Conservation (phyloP, 2,888 invertebrate genomes). For the Timandra comae region DNA sequence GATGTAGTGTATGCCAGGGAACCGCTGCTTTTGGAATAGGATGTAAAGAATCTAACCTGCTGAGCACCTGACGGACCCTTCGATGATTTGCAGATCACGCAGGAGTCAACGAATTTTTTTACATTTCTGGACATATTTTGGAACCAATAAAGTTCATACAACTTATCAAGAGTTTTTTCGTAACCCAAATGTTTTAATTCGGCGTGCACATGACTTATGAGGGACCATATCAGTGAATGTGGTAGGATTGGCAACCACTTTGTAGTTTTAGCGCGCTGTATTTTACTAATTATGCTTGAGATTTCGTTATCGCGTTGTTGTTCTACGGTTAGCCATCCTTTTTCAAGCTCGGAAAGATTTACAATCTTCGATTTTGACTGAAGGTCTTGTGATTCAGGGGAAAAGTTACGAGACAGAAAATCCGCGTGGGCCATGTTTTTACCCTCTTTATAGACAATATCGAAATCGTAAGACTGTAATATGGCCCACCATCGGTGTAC, state of each 20-base stretch:
- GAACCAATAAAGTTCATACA: conserved; percentile 33
- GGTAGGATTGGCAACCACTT: conserved; percentile 24
- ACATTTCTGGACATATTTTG: conserved; percentile 27
- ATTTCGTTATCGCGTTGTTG: conserved; percentile 10
- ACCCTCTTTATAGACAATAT: conserved; percentile 17
- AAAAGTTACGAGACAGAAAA: conserved; percentile 7
- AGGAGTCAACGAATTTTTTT: conserved; percentile 31
- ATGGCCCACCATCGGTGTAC: conserved; percentile 19
- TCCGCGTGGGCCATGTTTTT: conserved; percentile 14
- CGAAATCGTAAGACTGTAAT: conserved; percentile 19
- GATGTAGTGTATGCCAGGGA: conserved; percentile 13
- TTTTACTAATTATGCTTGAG: not conserved
- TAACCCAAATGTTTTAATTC: conserved; percentile 23
- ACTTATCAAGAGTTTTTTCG: conserved; percentile 25
- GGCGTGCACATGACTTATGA: conserved; percentile 27
- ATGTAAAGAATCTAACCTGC: conserved; percentile 28
- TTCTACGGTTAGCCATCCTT: conserved; percentile 11
- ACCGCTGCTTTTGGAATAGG: conserved; percentile 26
- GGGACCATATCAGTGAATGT: conserved; percentile 22
- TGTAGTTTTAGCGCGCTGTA: conserved; percentile 8
- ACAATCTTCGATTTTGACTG: conserved; percentile 1
- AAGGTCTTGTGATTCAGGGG: not conserved
- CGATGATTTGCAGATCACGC: conserved; percentile 30
- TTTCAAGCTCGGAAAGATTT: conserved; percentile 3
- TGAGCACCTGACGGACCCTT: conserved; percentile 28